Conservation (phyloP, 2,113 vertebrate genomes). For the Microcebus griseorufus region DNA sequence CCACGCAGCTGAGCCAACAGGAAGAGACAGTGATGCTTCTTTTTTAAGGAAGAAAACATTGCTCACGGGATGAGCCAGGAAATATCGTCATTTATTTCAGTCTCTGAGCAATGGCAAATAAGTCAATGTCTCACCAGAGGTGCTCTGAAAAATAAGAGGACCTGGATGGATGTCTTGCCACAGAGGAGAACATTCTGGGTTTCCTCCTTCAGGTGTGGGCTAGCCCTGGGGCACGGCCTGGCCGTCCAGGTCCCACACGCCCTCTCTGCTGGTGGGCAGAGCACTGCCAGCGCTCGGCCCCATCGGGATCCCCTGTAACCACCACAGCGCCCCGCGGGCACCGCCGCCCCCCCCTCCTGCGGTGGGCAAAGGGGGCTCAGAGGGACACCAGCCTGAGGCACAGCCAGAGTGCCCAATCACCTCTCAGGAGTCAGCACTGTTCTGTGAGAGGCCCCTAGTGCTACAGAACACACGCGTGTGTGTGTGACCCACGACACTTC, state of each 20-base stretch:
- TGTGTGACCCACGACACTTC: accelerated
- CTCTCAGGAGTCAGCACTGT: accelerated
- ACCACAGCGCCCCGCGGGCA: accelerated
- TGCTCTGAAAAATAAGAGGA: neutral
- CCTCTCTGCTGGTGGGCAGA: neutral
- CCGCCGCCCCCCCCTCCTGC: neutral
- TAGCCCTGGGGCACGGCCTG: neutral
- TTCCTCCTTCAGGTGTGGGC: accelerated
- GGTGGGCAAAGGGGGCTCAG: neutral
- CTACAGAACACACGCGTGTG: accelerated
- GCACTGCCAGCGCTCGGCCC: neutral
- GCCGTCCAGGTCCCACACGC: accelerated
- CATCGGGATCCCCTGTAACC: accelerated
- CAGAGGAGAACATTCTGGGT: neutral
- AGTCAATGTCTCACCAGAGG: neutral
- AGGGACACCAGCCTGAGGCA: neutral
- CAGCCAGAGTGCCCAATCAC: accelerated
- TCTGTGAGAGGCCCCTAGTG: accelerated
- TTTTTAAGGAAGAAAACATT: neutral
- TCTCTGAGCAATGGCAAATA: neutral
- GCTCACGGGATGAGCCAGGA: neutral
- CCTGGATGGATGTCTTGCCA: accelerated
- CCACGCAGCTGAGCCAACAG: neutral
- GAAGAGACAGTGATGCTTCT: neutral
- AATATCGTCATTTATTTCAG: neutral